These are phyloP conservation scores for Rotaria sp. DNA, from an alignment of 2,888 invertebrate species.

Conservation along the genomic window DNA sequence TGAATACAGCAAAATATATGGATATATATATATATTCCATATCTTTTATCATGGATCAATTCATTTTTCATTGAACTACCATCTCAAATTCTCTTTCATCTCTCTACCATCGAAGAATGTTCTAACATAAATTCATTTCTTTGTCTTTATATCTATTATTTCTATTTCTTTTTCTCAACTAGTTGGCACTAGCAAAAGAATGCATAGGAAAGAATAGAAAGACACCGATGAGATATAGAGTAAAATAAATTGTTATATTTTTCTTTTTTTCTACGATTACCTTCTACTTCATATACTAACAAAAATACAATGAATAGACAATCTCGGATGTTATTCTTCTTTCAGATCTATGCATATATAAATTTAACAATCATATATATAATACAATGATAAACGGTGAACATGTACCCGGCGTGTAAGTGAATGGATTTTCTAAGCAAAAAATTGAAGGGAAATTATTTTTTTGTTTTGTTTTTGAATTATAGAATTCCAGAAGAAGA, in stretches of 20 bases:
- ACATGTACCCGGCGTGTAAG: background rate
- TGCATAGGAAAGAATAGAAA: background rate
- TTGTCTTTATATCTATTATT: background rate
- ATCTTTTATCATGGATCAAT: too few relatives aligned
- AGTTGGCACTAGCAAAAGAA: background rate
- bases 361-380: background rate
- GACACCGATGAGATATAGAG: background rate
- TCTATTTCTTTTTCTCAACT: background rate
- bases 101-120: background rate
- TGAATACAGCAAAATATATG: too few relatives aligned
- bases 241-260: background rate
- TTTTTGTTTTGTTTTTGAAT: too few relatives aligned
- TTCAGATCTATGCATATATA: background rate
- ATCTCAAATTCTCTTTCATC: too few relatives aligned
- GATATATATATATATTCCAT: too few relatives aligned
- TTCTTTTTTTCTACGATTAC: background rate
- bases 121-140: background rate
- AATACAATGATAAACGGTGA: background rate
- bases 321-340: background rate
- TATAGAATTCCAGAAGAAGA: slow-evolving; percentile 11
- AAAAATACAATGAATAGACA: background rate
- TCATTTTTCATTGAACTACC: too few relatives aligned
- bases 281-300: background rate
- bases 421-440: background rate
- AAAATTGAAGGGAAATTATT: too few relatives aligned